Evolutionary conservation across 2,797 vertebrate genomes (phyloP), one percentile per base, ranked within the genome.

Genomic region (Notoglanidium macrostoma): DNA sequence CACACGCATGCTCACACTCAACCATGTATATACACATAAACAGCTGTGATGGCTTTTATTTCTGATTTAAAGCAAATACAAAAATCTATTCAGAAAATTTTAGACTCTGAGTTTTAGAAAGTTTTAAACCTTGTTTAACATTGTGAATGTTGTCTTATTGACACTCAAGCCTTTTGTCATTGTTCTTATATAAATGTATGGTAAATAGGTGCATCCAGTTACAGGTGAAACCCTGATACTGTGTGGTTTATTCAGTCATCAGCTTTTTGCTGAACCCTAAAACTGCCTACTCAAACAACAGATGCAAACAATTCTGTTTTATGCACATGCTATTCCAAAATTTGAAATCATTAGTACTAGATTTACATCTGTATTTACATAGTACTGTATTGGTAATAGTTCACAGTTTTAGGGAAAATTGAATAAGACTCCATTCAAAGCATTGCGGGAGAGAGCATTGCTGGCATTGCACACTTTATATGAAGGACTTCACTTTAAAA

Each of bases 61-160:
- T 72, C 19, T 51, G n/a, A 12, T 70, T 67, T 63, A 51, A 87
- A 57, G 54, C 55, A 23, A 77, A 65, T 26, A 61, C 61, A 78
- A 49, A 44, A 35, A 35, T 79, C 6, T 65, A 26, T 63, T 74
- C 46, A 1, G 17, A 86, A 67, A 55, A 29, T 86, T 89, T 89
- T 89, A 90, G 70, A 89, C 72, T 55, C 72, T 14, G 81, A 83
- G 23, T 26, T 17, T 83, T 83, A 83, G 80, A 77, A 29, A 5
- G 4, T 88, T 90, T 91, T 87, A 91, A 85, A 59, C 65, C 78
- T 67, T 88, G 77, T 85, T 85, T 83, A 49, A 55, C 68, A 76
- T 82, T 86, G 85, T 85, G 44, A 32, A 77, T 46, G 44, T 70
- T 76, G 35, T 87, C 59, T 86, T 83, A 54, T 85, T 77, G 68